Evolutionary conservation across 2,888 invertebrate species (phyloP).

Genomic region (Papilio demoleus): DNA sequence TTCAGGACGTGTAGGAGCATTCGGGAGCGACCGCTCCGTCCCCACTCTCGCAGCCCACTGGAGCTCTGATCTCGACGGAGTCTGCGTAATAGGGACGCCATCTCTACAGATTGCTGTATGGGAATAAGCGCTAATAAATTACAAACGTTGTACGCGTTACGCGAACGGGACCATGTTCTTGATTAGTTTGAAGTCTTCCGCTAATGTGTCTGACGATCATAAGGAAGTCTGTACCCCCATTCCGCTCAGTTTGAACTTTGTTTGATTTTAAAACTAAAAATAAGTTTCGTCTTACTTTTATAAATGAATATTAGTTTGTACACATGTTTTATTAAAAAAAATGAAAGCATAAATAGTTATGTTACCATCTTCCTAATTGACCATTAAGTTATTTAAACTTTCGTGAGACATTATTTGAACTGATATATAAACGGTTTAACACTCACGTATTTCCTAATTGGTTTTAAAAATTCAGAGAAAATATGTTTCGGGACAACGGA

Average conservation of each 20-base stretch:
- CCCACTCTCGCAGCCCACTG: conserved; percentile 75
- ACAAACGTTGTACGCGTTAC: conserved; percentile 78
- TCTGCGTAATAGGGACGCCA: conserved; percentile 82
- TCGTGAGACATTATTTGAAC: too few species aligned
- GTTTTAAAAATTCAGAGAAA: neutral
- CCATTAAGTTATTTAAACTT: too few species aligned
- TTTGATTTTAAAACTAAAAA: conserved; percentile 7
- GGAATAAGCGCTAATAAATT: conserved; percentile 83
- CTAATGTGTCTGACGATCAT: conserved; percentile 59
- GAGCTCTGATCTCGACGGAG: conserved; percentile 79
- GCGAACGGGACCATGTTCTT: conserved; percentile 74
- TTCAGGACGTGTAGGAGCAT: conserved; percentile 51
- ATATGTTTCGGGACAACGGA: neutral
- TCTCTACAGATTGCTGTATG: conserved; percentile 82
- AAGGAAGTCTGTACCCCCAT: conserved; percentile 39
- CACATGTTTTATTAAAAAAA: neutral
- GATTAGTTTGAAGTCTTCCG: conserved; percentile 81
- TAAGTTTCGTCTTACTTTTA: neutral
- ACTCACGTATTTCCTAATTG: too few species aligned
- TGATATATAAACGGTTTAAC: too few species aligned
- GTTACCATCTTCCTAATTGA: too few species aligned
- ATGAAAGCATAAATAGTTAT: neutral
- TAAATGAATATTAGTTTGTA: neutral
- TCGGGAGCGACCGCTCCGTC: conserved; percentile 67
- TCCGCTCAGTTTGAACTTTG: neutral